phyloP scores from a whole-genome alignment of 2,888 invertebrate genomes.

The Eupithecia exiguata region DNA sequence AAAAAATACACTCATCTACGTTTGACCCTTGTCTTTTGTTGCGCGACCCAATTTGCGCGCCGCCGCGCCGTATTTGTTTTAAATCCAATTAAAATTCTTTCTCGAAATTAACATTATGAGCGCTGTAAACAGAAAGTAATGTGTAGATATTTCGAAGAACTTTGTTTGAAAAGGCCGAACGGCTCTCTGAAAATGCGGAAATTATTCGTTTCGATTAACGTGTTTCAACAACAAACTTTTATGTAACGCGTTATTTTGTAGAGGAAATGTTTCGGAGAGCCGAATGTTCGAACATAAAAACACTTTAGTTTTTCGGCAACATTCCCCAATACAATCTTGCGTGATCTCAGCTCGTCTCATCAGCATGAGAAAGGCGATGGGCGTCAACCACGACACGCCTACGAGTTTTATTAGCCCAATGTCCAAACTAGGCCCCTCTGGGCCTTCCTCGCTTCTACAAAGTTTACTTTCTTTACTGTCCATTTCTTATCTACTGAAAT shows the following conservation, averaged over 20 bases:
- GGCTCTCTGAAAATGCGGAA: conserved; percentile 7
- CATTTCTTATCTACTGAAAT: neutral
- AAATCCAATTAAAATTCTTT: conserved; percentile 67
- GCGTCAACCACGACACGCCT: conserved; percentile 62
- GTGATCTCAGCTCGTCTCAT: conserved; percentile 58
- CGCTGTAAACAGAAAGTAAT: conserved; percentile 52
- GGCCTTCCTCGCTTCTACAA: conserved; percentile 18
- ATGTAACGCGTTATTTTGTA: neutral
- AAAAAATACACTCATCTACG: conserved; percentile 61
- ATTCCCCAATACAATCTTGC: conserved; percentile 34
- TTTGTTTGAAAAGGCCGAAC: conserved; percentile 35
- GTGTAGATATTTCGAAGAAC: conserved; percentile 38
- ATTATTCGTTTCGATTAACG: conserved; percentile 11
- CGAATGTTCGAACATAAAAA: neutral
- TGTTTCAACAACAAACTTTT: conserved; percentile 14
- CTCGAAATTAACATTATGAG: conserved; percentile 59
- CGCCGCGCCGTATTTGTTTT: conserved; percentile 60
- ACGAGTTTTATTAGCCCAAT: conserved; percentile 70
- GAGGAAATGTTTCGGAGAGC: neutral
- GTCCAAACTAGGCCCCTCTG: conserved; percentile 42
- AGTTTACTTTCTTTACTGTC: neutral
- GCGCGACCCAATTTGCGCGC: conserved; percentile 61
- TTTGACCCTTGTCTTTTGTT: conserved; percentile 69
- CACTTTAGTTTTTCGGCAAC: conserved; percentile 27
- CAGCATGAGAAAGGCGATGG: conserved; percentile 72